Conservation (phyloP, 2,113 vertebrate species). For the Haemorhous mexicanus region DNA sequence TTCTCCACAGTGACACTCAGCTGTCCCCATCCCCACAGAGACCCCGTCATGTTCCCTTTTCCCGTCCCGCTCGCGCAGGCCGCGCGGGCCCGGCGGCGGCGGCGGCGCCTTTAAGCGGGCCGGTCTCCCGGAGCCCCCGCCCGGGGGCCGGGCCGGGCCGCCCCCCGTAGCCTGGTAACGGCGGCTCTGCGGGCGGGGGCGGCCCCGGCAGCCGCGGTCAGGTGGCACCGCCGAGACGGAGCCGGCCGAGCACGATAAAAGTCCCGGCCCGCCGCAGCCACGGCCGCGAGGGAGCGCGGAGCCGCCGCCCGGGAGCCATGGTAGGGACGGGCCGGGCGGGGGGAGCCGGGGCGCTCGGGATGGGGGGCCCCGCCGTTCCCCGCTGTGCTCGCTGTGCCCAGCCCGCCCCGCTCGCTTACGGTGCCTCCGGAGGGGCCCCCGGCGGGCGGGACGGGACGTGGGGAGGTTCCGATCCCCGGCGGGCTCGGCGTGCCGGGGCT, state of each 20-base stretch:
- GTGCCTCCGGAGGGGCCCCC: neutral
- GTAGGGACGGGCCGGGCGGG: neutral
- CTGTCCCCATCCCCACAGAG: neutral
- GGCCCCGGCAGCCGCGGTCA: slow-evolving; percentile 28
- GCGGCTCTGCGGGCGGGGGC: slow-evolving; percentile 1
- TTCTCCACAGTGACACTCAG: neutral
- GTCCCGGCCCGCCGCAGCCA: slow-evolving; percentile 1
- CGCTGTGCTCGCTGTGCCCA: neutral
- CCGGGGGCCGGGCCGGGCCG: slow-evolving; percentile 20
- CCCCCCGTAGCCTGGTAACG: slow-evolving; percentile 50
- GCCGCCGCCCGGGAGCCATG: neutral
- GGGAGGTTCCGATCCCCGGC: neutral
- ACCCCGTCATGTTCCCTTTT: neutral
- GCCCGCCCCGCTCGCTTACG: neutral
- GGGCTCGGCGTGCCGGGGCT: neutral
- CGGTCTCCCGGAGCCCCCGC: slow-evolving; percentile 14
- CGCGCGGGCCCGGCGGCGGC: neutral
- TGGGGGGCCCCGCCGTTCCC: too few relatives aligned
- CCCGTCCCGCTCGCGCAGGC: neutral
- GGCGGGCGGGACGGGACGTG: neutral
- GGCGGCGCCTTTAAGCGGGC: slow-evolving; percentile 13
- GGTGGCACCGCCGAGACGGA: slow-evolving; percentile 37
- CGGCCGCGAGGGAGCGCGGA: neutral
- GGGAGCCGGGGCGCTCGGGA: neutral
- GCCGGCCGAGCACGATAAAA: slow-evolving; percentile 21